Conservation (phyloP, 2,113 vertebrate species). For the Amblyopsis rosae region DNA sequence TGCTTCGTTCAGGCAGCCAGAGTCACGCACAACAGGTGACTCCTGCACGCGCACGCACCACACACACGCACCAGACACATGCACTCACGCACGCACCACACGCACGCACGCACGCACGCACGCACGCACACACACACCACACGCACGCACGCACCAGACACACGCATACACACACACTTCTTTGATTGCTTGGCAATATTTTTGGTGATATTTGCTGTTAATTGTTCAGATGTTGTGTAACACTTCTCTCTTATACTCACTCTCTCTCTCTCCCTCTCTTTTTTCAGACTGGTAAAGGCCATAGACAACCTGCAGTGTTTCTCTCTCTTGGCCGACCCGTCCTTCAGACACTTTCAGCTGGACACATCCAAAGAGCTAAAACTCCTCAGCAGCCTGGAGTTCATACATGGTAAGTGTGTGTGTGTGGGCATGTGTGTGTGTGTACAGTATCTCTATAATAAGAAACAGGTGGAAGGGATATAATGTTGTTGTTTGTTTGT, state of each 20-base stretch:
- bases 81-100: neutral
- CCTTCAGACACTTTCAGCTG: slow-evolving; percentile 88
- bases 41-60: neutral
- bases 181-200: neutral
- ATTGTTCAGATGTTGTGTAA: neutral
- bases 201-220: neutral
- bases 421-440: neutral
- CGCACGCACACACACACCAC: neutral
- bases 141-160: too few species aligned
- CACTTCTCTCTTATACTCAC: neutral
- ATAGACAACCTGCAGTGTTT: slow-evolving; percentile 90
- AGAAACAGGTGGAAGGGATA: neutral
- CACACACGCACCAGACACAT: neutral
- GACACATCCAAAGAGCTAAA: slow-evolving; percentile 88
- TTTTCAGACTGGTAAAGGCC: slow-evolving; percentile 83
- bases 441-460: neutral
- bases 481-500: neutral
- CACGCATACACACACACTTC: neutral
- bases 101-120: too few species aligned
- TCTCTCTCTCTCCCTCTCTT: slow-evolving; percentile 1
- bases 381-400: slow-evolving; percentile 83
- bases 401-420: slow-evolving; percentile 82
- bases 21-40: slow-evolving; percentile 88
- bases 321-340: slow-evolving; percentile 82
- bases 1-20: slow-evolving; percentile 95